Percentiles rank a stretch among this genome's conserved stretches.
phyloP scores from a whole-genome alignment of 1,140 invertebrate genomes.

The Drosophila grimshawi region DNA sequence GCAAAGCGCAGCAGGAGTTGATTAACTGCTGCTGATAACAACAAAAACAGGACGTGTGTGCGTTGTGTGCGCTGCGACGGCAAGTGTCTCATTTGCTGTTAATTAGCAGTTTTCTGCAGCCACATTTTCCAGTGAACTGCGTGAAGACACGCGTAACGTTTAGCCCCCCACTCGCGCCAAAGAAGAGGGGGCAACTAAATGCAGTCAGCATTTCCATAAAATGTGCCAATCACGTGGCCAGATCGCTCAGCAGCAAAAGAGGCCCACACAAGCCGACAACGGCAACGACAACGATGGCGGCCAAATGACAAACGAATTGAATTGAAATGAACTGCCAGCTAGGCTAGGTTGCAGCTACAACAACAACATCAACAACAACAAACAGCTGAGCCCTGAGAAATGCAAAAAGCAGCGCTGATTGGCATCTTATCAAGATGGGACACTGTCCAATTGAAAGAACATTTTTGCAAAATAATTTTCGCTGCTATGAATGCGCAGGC shows the following conservation, averaged over 20 bases:
- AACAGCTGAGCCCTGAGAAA: slow-evolving; percentile 44
- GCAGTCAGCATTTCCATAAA: slow-evolving; percentile 75
- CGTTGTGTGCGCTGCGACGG: background rate
- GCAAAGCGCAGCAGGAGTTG: slow-evolving; percentile 31
- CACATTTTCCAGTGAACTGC: slow-evolving; percentile 56
- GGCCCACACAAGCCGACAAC: slow-evolving; percentile 60
- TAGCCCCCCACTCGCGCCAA: background rate
- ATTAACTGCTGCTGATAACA: slow-evolving; percentile 21
- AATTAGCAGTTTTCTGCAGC: slow-evolving; percentile 52
- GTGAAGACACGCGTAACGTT: slow-evolving; percentile 58
- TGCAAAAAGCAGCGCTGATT: slow-evolving; percentile 76
- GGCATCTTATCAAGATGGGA: slow-evolving; percentile 83
- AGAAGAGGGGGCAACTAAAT: slow-evolving; percentile 25
- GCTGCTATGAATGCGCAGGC: slow-evolving; percentile 44
- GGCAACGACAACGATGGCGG: slow-evolving; percentile 28
- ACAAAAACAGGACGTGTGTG: slow-evolving; percentile 17
- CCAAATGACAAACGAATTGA: slow-evolving; percentile 81
- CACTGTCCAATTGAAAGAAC: slow-evolving; percentile 82
- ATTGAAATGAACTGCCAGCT: slow-evolving; percentile 76
- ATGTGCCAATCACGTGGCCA: slow-evolving; percentile 72
- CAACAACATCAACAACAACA: slow-evolving; percentile 2
- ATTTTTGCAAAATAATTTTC: slow-evolving; percentile 80
- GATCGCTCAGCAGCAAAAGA: slow-evolving; percentile 28
- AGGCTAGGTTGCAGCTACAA: slow-evolving; percentile 17
- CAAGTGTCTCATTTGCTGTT: slow-evolving; percentile 64